Base-by-base conservation (phyloP, 2,113 vertebrate genomes). In the Neodontobutis hainanensis region DNA sequence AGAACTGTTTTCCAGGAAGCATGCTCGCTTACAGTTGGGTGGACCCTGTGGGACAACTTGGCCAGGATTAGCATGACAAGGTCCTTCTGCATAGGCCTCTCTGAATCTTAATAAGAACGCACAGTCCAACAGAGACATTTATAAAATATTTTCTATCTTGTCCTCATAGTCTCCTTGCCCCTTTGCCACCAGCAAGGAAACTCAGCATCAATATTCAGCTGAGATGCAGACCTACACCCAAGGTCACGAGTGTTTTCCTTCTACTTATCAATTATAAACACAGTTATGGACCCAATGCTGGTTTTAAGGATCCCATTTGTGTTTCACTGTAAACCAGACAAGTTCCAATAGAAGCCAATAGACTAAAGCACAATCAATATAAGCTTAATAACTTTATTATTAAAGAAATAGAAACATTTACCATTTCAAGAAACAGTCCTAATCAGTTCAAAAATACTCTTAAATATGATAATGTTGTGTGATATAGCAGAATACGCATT, bases 121-220 rank as follows among this genome's bases (percentile, higher is more conserved):
- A 76, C 62, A 77, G 70, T 83, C 72, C 84, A 72, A 81, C 65
- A 42, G 77, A 88, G 81, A 82, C 82, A 86, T 86, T 67, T 66
- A 86, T 87, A 83, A 87, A 87, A 83, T 88, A 83, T 90, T 85
- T 85, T 60, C 78, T 68, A 77, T 80, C 81, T 82, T 83, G 82
- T 89, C 79, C 88, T 90, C 75, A 80, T 68, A 76, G 79, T 72
- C 78, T 78, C 78, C 68, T 79, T 77, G 77, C 70, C 77, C 77
- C 81, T 85, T 91, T 61, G 82, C 87, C 90, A 89, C 78, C 77
- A 90, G 88, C 91, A 91, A 90, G 81, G 87, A 85, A 88, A 90
- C 77, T 83, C 59, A 1, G 59, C 86, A 89, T 90, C 90, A 88
- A 90, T 91, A 87, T 88, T 88, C 80, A 74, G 74, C 64, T 68